Base-by-base conservation (phyloP, 2,888 invertebrate species). In the Acanthosepion pharaonis region DNA sequence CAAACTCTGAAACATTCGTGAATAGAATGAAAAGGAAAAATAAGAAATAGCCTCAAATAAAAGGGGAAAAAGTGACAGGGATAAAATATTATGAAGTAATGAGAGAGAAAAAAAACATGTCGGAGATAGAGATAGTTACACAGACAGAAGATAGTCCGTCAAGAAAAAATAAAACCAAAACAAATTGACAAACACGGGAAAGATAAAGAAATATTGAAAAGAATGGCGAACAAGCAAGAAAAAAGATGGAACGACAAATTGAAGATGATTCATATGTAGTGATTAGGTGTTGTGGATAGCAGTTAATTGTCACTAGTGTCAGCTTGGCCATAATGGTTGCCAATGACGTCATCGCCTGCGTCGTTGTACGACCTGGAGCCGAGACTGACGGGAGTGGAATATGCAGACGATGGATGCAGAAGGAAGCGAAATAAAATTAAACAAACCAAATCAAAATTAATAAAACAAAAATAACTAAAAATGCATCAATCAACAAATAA, bases 181-280 rank as follows among this genome's bases (percentile, higher is more conserved):
- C 9, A 78, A 78, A 59, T 0, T 33, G 78, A 23, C 78, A 78
- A 78, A 78, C 78, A 78, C 23, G 78, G 15, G 18, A 18, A 78
- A 78, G 78, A 78, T 78, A 78, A 33, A 78, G 78, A n/a, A 78
- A 78, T 78, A 78, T 78, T 33, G 78, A 78, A 78, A 78, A 78
- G 78, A 78, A 78, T 78, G 78, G 78, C 78, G 78, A 33, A 33
- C 78, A 78, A 78, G n/a, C n/a, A 78, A 78, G 78, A 78, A 78
- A 78, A 78, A 78, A 78, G 78, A 78, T 78, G 78, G 78, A n/a
- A 78, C 78, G 78, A 78, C 78, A 78, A 78, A 78, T 78, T 78
- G 78, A 78, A 78, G 78, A 78, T 78, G 78, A 78, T 33, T 78
- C 78, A 78, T 78, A 78, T 78, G 78, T 78, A 78, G n/a, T 78